phyloP scores from a whole-genome alignment of 2,113 vertebrate genomes.

The Psammodynastes pulverulentus region DNA sequence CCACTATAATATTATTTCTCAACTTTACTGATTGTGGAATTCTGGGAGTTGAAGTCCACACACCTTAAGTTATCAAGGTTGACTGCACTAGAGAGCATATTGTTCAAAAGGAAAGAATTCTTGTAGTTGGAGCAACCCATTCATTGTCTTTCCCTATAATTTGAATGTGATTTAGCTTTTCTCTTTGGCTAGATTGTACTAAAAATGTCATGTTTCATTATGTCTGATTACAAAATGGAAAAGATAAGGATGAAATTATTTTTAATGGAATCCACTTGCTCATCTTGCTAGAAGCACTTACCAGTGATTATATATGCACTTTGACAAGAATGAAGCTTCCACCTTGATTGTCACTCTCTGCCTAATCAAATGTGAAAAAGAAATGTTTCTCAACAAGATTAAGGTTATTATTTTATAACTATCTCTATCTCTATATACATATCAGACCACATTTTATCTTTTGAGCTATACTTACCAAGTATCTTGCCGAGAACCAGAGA shows the following conservation, averaged over 20 bases:
- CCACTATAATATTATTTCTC: background rate
- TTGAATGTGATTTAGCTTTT: conserved; percentile 11
- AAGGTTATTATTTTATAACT: background rate
- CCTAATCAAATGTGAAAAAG: conserved; percentile 46
- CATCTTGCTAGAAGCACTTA: conserved; percentile 36
- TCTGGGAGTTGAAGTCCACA: background rate
- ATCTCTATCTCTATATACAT: conserved; percentile 4
- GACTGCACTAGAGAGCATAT: background rate
- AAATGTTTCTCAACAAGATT: conserved; percentile 26
- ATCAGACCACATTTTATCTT: conserved; percentile 8
- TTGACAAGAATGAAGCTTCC: conserved; percentile 37
- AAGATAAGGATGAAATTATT: conserved; percentile 41
- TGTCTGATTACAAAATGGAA: conserved; percentile 41
- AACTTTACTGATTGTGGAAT: background rate
- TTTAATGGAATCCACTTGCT: conserved; percentile 42
- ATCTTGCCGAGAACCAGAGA: conserved; percentile 83
- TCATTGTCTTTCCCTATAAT: background rate
- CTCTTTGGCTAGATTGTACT: conserved; percentile 27
- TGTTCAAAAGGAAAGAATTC: background rate
- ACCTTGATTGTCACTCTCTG: conserved; percentile 32
- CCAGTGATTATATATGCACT: conserved; percentile 25
- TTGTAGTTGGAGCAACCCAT: accelerated
- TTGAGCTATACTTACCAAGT: conserved; percentile 73
- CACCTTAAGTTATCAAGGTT: background rate
- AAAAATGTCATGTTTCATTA: conserved; percentile 29